A percentile compares a stretch with the other conserved stretches of the same genome.
Evolutionary conservation across 2,113 vertebrate species (phyloP).

Genomic region (Centropus bengalensis): DNA sequence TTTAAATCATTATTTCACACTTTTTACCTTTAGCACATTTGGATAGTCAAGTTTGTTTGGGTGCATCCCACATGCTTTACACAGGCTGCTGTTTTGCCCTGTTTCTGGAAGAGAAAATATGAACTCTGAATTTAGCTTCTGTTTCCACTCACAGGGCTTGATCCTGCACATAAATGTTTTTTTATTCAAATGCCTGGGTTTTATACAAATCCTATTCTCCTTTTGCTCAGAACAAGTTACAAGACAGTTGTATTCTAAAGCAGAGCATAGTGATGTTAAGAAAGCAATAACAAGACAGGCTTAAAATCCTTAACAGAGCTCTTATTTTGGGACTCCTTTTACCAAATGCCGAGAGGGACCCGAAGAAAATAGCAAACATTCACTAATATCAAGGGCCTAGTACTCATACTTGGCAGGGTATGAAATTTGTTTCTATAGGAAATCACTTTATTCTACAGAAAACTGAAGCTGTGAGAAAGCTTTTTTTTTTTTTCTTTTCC

Average conservation of each 20-base stretch:
- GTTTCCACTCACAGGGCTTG: constrained; percentile 42
- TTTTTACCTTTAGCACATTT: constrained; percentile 4
- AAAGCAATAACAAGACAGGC: constrained; percentile 18
- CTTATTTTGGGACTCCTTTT: constrained; percentile 26
- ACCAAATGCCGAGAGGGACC: neutral
- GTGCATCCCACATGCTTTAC: neutral
- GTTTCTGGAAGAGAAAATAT: neutral
- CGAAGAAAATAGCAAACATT: constrained; percentile 37
- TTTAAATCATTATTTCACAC: neutral
- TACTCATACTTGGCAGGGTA: neutral
- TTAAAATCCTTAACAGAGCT: constrained; percentile 22
- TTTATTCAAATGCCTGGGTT: constrained; percentile 1
- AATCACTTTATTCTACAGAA: constrained; percentile 9
- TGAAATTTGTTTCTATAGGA: constrained; percentile 41
- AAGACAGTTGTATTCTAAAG: constrained; percentile 14
- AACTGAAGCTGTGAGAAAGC: neutral
- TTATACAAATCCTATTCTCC: constrained; percentile 27
- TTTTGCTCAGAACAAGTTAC: neutral
- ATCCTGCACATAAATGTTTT: constrained; percentile 35
- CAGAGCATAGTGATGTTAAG: constrained; percentile 42
- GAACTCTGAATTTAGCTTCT: neutral
- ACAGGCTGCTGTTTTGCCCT: neutral
- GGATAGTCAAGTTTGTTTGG: neutral
- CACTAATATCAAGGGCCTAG: neutral
- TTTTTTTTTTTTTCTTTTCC: neutral